phyloP scores from a whole-genome alignment of 2,797 vertebrate genomes.

The Myotis planiceps region DNA sequence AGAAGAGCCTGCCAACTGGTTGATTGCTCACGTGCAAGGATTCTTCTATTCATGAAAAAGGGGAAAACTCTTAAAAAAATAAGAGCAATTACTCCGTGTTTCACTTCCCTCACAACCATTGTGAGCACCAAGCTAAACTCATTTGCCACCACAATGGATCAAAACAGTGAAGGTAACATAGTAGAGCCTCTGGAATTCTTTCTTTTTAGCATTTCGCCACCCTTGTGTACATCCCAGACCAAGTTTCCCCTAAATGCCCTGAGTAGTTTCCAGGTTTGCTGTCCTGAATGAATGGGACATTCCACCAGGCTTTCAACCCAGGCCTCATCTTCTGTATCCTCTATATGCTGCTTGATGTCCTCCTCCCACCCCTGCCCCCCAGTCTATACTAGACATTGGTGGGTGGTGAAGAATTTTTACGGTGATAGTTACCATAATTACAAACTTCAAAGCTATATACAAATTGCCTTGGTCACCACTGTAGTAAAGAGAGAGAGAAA shows the following conservation, averaged over 20 bases:
- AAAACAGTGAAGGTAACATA: neutral
- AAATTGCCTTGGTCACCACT: neutral
- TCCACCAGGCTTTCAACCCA: neutral
- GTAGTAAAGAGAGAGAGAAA: neutral
- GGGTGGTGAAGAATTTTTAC: neutral
- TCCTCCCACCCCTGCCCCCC: accelerated
- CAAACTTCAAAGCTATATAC: neutral
- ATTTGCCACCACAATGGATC: neutral
- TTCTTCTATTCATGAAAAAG: constrained; percentile 32
- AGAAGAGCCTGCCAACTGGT: neutral
- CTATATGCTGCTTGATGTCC: neutral
- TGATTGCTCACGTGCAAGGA: neutral
- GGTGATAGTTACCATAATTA: neutral
- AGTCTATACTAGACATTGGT: neutral
- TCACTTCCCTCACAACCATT: constrained; percentile 35
- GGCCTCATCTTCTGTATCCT: neutral
- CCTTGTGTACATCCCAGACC: neutral
- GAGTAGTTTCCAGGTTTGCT: neutral
- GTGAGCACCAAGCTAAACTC: neutral
- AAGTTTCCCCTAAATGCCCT: neutral
- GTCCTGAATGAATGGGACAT: neutral
- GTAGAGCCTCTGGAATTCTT: neutral
- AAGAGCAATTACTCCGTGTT: constrained; percentile 6
- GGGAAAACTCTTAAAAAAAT: neutral
- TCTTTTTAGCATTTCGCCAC: neutral